Conservation (phyloP, 2,113 vertebrate genomes). For the Scortum barcoo region DNA sequence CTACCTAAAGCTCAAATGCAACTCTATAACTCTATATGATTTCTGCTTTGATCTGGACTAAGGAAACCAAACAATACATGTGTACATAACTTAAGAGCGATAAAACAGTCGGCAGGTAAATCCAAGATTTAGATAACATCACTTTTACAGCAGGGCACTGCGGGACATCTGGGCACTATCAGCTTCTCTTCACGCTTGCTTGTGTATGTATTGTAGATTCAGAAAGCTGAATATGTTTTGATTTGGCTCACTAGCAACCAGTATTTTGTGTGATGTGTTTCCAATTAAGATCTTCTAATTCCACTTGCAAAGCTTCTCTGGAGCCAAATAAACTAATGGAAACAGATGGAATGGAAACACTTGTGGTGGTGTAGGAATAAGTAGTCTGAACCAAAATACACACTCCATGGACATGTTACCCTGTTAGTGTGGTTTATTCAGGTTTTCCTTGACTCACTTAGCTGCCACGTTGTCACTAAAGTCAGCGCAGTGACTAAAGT, state of each 20-base stretch:
- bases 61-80: neutral
- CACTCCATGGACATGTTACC: neutral
- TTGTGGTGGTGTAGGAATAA: neutral
- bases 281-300: neutral
- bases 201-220: neutral
- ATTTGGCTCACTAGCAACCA: neutral
- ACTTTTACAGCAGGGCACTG: neutral
- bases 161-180: neutral
- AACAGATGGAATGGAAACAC: conserved; percentile 8
- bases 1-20: neutral
- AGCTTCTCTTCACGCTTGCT: neutral
- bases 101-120: neutral
- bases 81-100: too few species aligned
- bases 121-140: neutral
- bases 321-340: neutral
- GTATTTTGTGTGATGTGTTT: neutral
- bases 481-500: conserved; percentile 6
- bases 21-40: too few species aligned
- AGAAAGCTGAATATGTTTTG: neutral
- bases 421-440: neutral
- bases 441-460: neutral
- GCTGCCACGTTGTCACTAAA: conserved; percentile 26
- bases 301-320: neutral
- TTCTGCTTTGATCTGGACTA: neutral
- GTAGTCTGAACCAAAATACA: neutral